Conservation (phyloP, 2,888 invertebrate species). For the Synergus itoensis region DNA sequence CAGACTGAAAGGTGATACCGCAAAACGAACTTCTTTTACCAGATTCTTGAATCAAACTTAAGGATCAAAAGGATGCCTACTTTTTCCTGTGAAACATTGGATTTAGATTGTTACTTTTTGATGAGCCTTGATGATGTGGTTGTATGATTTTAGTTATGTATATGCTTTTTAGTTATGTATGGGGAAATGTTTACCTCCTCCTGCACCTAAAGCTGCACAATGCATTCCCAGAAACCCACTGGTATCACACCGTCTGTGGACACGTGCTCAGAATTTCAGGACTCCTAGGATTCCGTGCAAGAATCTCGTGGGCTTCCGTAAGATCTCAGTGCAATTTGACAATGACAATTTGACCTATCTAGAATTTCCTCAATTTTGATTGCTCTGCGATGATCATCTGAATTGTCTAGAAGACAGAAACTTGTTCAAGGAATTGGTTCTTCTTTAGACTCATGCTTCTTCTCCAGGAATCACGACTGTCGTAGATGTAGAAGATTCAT, state of each 20-base stretch:
- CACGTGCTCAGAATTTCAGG: not conserved
- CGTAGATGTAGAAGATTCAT: not conserved
- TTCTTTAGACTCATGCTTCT: not conserved
- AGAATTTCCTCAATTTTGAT: not conserved
- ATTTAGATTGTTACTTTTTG: not conserved
- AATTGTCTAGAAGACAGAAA: not conserved
- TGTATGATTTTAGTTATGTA: not conserved
- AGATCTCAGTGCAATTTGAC: not conserved
- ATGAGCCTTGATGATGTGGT: not conserved
- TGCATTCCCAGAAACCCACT: not conserved
- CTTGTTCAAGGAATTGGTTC: not conserved
- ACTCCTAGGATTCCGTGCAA: not conserved
- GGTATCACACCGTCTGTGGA: not conserved
- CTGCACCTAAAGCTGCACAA: not conserved
- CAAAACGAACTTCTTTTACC: too few species aligned
- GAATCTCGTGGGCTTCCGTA: not conserved
- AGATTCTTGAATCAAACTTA: too few species aligned
- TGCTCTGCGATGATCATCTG: too few species aligned
- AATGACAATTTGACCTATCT: not conserved
- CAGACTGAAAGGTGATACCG: too few species aligned
- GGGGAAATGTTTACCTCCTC: not conserved
- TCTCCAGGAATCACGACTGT: not conserved
- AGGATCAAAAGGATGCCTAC: too few species aligned
- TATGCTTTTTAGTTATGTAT: not conserved
- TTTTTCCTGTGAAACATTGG: not conserved